phyloP scores from a whole-genome alignment of 2,797 vertebrate species.

The Tadarida brasiliensis region DNA sequence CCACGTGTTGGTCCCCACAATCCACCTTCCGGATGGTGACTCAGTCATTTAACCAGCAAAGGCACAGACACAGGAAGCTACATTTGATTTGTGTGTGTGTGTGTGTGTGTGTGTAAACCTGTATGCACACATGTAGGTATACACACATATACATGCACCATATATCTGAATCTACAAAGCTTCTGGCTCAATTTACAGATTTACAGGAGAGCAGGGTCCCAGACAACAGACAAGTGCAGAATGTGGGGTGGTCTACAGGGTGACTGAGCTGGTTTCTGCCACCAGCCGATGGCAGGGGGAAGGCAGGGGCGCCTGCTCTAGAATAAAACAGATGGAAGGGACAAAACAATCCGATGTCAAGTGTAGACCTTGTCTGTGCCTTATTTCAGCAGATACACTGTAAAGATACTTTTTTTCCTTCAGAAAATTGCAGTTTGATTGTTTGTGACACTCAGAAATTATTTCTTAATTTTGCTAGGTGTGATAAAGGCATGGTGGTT shows the following conservation, averaged over 20 bases:
- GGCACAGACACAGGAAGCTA: neutral
- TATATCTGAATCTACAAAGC: neutral
- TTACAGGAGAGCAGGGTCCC: neutral
- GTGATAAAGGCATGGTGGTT: neutral
- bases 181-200: neutral
- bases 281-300: neutral
- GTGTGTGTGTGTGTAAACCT: neutral
- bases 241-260: neutral
- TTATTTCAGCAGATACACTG: neutral
- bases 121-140: no score
- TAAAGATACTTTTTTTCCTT: neutral
- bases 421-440: neutral
- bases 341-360: neutral
- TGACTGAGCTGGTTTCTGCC: neutral
- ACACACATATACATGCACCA: neutral
- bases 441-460: neutral
- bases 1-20: neutral
- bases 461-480: neutral
- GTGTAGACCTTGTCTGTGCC: neutral
- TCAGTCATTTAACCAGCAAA: neutral
- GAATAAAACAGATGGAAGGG: neutral
- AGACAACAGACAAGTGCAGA: neutral
- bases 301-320: neutral
- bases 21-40: neutral
- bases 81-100: neutral